Evolutionary conservation across 1,140 invertebrate genomes (phyloP), one percentile per base, ranked within the genome.

Genomic region (Drosophila neocordata): DNA sequence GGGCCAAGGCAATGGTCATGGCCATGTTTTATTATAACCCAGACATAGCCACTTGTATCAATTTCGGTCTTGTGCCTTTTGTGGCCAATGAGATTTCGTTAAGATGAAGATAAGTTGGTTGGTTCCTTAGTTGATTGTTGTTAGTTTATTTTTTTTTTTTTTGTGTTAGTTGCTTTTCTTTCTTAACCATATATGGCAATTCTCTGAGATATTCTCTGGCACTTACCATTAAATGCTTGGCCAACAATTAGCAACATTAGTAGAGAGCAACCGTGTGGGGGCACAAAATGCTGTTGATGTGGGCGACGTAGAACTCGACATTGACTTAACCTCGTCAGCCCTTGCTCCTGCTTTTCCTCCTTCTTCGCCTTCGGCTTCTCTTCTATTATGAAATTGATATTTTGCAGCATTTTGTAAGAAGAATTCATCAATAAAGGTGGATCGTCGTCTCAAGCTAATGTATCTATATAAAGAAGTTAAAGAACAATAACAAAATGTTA

Each of bases 201-300:
- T 48, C 15, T 20, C 8, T 20, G 48, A 34, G 48, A 34, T 60
- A 65, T 55, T n/a, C 38, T 67, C 34, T 65, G 11, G 63, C 68
- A 88, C 83, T 88, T 89, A 88, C 83, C 83, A 75, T 84, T 83
- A 89, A 89, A 76, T 79, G 79, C 80, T 58, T 83, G 73, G 65
- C 69, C 84, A 83, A 79, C 84, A 88, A 88, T 88, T 88, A 88
- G 84, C 73, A 88, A 56, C 67, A 83, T 89, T 73, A 88, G 62
- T 66, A 74, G 63, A 61, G 73, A 79, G 57, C 69, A 73, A 51
- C 66, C 18, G 13, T 51, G 27, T 56, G 53, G 12, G 15, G 15
- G 8, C 8, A 20, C 8, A 20, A 27, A 41, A 20, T 55, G 72
- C 35, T 38, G 48, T 24, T 34, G 63, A 51, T 61, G 20, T 61